Evolutionary conservation across 2,797 vertebrate genomes (phyloP), one percentile per base, ranked within the genome.

Genomic region (Spinus pinus): DNA sequence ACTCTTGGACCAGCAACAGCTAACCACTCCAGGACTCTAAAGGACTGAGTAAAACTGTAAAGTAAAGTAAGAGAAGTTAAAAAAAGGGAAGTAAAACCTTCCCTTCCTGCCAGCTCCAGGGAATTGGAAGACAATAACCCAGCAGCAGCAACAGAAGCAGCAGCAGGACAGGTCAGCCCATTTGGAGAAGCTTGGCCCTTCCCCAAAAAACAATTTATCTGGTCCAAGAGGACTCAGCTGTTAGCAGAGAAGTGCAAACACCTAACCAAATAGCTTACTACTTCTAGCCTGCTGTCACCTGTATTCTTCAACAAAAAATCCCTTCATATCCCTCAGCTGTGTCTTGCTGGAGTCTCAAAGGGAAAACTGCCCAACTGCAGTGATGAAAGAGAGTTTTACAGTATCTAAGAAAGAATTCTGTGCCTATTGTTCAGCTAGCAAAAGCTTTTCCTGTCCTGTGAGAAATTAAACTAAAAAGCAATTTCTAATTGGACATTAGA

Each of bases 251-350:
- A 10, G 7, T 41, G 21, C 47, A 56, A 72, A 51, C 22, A 83
- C 10, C 31, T 73, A 64, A 42, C 10, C 33, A 17, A 49, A 42
- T 25, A 42, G 11, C 53, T 69, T 75, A 27, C 35, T 62, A 18
- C 25, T 69, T 44, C 58, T 53, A 74, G 30, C 21, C 31, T 10
- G 3, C 33, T 7, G 1, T 39, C 67, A 53, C 14, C 18, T 6
- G 4, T 41, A 30, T 67, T 54, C n/a, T 16, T 24, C 39, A 58
- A 12, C 18, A 31, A 71, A 41, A 41, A 54, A 27, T 4, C 22
- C 16, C 39, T 78, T 47, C 0, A 0, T 20, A 54, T 4, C 3
- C 4, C 25, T 65, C 30, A 35, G 12, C 1, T 47, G 8, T 18
- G 46, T 28, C 42, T 56, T 64, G 42, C 14, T 86, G 39, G 12